A percentile compares a stretch with the other conserved stretches of the same genome.
Conservation (phyloP, 2,797 vertebrate species). For the Chloroceryle amazona region DNA sequence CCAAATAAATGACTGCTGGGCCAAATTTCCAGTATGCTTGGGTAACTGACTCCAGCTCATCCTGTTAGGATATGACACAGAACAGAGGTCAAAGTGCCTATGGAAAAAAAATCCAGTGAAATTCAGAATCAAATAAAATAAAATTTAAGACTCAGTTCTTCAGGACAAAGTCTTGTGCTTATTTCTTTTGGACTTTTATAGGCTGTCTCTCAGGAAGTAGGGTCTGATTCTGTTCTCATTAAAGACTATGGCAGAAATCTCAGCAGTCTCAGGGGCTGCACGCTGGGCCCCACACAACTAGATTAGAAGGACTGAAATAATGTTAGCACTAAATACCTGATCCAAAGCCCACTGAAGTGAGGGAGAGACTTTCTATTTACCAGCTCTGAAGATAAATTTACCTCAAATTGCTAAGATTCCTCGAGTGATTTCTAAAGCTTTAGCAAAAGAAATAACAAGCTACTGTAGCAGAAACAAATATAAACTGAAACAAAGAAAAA, state of each 20-base stretch:
- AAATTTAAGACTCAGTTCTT: not conserved
- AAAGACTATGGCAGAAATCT: slow-evolving; percentile 3
- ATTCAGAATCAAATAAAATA: slow-evolving; percentile 6
- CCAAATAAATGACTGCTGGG: slow-evolving; percentile 32
- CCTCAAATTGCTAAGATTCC: slow-evolving; percentile 24
- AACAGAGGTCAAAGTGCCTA: not conserved
- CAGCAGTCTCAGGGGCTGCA: not conserved
- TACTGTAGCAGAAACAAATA: not conserved
- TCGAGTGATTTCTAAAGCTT: slow-evolving; percentile 46
- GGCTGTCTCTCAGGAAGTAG: not conserved
- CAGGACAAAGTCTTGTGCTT: not conserved
- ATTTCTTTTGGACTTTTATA: slow-evolving; percentile 13
- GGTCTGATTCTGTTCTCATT: not conserved
- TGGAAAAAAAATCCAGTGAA: not conserved
- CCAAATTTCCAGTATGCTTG: not conserved
- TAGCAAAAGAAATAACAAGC: slow-evolving; percentile 41
- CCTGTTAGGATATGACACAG: not conserved
- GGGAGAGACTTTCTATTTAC: slow-evolving; percentile 22
- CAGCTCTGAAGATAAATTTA: slow-evolving; percentile 4
- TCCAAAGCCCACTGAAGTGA: slow-evolving; percentile 26
- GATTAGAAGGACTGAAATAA: slow-evolving; percentile 48
- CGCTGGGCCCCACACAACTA: not conserved
- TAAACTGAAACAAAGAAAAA: slow-evolving; percentile 31
- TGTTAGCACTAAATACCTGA: slow-evolving; percentile 12
- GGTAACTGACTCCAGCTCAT: not conserved